These are phyloP conservation scores for Brevimyrus niger DNA, from an alignment of 2,113 vertebrate genomes.

Conservation along the genomic window DNA sequence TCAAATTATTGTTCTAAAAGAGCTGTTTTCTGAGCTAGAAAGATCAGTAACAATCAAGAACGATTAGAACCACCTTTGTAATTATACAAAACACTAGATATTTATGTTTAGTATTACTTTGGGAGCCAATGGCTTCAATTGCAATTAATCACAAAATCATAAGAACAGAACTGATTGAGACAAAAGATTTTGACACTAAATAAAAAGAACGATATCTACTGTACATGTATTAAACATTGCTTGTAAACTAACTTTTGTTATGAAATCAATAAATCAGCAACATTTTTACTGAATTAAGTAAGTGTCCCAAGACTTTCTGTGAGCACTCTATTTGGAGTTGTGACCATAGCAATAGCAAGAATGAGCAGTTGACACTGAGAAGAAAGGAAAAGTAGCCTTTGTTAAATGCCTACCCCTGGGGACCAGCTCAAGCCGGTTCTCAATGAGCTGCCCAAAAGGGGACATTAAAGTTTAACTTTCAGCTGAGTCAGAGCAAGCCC, in stretches of 20 bases:
- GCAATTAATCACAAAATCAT: not conserved
- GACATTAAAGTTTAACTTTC: not conserved
- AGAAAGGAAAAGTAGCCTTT: not conserved
- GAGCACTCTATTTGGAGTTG: not conserved
- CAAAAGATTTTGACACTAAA: not conserved
- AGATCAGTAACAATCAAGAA: not conserved
- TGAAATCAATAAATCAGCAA: not conserved
- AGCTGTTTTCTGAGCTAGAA: not conserved
- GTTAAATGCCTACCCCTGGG: not conserved
- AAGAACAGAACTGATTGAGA: not conserved
- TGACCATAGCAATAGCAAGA: not conserved
- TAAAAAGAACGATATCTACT: not conserved
- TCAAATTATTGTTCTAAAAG: not conserved
- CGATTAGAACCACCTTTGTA: not conserved
- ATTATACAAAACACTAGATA: not conserved
- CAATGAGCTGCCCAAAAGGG: not conserved
- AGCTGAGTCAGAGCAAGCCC: not conserved
- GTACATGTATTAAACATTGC: not conserved
- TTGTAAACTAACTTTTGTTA: not conserved
- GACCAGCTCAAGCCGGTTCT: not conserved
- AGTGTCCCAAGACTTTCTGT: not conserved
- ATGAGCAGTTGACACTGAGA: not conserved
- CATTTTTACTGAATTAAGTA: not conserved
- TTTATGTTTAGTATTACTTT: not conserved
- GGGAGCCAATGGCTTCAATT: not conserved